A percentile compares a stretch with the other conserved stretches of the same genome.
Evolutionary conservation across 2,797 vertebrate genomes (phyloP).

Genomic region (Poliocrania exsul): DNA sequence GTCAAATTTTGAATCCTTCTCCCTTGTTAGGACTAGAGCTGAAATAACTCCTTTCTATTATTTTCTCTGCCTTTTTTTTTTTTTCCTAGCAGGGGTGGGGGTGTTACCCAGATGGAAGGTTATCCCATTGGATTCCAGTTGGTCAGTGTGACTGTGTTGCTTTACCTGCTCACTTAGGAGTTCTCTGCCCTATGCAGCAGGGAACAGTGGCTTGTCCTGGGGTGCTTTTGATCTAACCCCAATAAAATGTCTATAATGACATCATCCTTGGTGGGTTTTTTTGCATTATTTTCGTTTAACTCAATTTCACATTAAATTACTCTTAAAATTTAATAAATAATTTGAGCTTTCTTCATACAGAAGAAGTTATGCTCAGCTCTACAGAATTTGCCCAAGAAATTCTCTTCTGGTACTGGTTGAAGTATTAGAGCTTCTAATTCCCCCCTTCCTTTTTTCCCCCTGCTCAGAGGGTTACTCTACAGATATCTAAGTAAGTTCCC

Average conservation of each 20-base stretch:
- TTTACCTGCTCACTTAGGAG: background rate
- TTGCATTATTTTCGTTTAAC: fast-evolving
- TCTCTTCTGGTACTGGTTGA: background rate
- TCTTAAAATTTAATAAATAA: background rate
- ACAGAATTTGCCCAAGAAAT: background rate
- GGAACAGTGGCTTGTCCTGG: background rate
- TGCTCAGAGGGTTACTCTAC: fast-evolving
- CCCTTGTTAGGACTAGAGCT: background rate
- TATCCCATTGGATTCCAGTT: background rate
- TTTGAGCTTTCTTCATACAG: background rate
- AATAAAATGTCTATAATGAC: background rate
- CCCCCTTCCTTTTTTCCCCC: background rate
- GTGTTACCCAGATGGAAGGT: background rate
- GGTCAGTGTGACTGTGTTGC: background rate
- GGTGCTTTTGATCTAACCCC: background rate
- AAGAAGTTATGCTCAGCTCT: background rate
- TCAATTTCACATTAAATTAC: background rate
- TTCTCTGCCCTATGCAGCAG: background rate
- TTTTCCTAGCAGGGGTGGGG: fast-evolving
- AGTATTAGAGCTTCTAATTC: background rate
- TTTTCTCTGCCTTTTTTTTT: background rate
- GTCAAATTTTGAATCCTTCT: background rate
- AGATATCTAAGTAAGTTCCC: background rate
- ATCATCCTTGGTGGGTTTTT: fast-evolving
- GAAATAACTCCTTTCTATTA: background rate